phyloP scores from a whole-genome alignment of 2,113 vertebrate species.

The Aegotheles bennettii region DNA sequence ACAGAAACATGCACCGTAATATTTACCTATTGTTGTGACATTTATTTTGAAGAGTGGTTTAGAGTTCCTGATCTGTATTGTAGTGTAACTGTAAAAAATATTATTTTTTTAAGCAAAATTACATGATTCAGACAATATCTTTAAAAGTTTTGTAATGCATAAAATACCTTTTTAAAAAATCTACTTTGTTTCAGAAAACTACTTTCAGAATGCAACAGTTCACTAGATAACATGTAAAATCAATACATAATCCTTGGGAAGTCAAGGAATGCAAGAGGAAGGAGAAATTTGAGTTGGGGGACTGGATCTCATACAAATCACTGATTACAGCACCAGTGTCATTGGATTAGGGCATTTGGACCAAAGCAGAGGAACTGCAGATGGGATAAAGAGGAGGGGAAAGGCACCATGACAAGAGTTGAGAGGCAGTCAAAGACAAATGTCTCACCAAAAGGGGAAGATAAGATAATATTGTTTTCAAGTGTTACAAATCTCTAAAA shows the following conservation, averaged over 20 bases:
- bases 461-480: slow-evolving; percentile 11
- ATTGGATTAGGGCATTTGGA: not conserved
- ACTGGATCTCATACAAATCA: not conserved
- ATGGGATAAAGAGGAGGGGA: slow-evolving; percentile 19
- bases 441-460: not conserved
- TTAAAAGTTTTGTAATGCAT: not conserved
- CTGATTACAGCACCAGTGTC: not conserved
- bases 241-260: not conserved
- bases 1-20: not conserved
- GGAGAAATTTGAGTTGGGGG: not conserved
- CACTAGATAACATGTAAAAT: not conserved
- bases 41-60: not conserved
- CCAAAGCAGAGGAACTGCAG: not conserved
- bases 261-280: not conserved
- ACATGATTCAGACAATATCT: not conserved
- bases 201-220: not conserved
- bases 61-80: not conserved
- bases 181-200: not conserved
- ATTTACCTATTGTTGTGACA: not conserved
- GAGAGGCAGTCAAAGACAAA: not conserved
- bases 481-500: not conserved
- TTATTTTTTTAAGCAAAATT: not conserved
- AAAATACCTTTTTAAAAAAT: not conserved
- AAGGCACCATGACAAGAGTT: not conserved
- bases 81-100: not conserved